Evolutionary conservation across 2,888 invertebrate genomes (phyloP), one percentile per base, ranked within the genome.

Genomic region (Pemphredon lugubris): DNA sequence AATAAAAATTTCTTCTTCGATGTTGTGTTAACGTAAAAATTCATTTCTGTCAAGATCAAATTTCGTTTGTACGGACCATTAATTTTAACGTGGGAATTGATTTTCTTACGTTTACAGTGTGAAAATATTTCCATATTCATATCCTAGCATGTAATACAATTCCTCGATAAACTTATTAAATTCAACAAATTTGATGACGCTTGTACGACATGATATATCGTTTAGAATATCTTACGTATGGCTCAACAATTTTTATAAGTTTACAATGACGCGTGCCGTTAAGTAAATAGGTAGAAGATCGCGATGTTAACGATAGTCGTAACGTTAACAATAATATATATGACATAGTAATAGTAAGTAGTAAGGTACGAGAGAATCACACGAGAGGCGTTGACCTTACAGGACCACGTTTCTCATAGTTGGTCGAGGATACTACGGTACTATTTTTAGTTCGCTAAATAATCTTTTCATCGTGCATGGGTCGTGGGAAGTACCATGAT

Each of bases 341-440:
- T 34, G 40, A 13, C 37, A 60, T 65, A 75, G 37, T 54, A 57
- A 68, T 72, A 70, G 71, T 74, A 70, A 78, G 71, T 86, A 85
- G 71, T 85, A 86, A 87, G 86, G 88, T 88, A 86, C 84, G 74
- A 84, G 79, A 85, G 76, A 86, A 86, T 88, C 86, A 87, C 86
- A 83, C 77, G 80, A 83, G 80, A 83, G 77, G 69, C 77, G 78
- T 59, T 68, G 81, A 77, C 66, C 71, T 42, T 59, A 23, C 11
- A 48, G 59, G 77, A 70, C 47, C 74, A 69, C 66, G 60, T 75
- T 77, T 81, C 76, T 67, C 77, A 81, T 78, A 65, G 66, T 81
- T 82, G 79, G 72, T 74, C 80, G 50, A 66, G 73, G 59, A 23
- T 67, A 51, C 77, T 61, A 73, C 54, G 45, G 37, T 61, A 55